Conservation (phyloP, 2,113 vertebrate genomes). For the Pomatostomus ruficeps region DNA sequence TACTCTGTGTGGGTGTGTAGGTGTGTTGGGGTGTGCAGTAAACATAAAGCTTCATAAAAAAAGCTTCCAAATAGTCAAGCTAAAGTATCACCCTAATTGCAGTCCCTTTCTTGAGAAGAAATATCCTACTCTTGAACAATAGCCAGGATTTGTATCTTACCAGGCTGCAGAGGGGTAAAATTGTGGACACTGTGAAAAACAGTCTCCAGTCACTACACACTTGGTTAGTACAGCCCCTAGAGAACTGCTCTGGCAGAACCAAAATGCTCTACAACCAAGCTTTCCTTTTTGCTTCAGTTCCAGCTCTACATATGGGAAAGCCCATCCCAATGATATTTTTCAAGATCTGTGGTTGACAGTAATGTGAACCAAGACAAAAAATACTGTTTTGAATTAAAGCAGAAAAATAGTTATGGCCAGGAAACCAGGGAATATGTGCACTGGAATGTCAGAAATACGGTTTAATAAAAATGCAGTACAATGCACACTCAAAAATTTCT, state of each 20-base stretch:
- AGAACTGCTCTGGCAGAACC: conserved; percentile 7
- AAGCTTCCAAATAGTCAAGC: neutral
- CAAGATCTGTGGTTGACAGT: neutral
- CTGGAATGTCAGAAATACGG: conserved; percentile 20
- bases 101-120: neutral
- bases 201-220: neutral
- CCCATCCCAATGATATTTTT: neutral
- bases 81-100: neutral
- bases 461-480: conserved; percentile 26
- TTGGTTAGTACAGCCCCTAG: neutral
- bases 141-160: neutral
- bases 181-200: neutral
- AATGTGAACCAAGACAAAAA: neutral
- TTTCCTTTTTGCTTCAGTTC: neutral
- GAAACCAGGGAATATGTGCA: neutral
- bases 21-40: neutral
- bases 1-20: neutral
- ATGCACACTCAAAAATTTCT: conserved; percentile 1
- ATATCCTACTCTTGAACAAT: neutral
- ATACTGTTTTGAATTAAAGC: conserved; percentile 11
- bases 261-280: neutral
- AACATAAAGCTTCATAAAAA: neutral
- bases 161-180: neutral
- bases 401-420: conserved; percentile 16
- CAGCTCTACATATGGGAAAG: neutral